Evolutionary conservation across 2,888 invertebrate species (phyloP).

Genomic region (Trilocha varians): DNA sequence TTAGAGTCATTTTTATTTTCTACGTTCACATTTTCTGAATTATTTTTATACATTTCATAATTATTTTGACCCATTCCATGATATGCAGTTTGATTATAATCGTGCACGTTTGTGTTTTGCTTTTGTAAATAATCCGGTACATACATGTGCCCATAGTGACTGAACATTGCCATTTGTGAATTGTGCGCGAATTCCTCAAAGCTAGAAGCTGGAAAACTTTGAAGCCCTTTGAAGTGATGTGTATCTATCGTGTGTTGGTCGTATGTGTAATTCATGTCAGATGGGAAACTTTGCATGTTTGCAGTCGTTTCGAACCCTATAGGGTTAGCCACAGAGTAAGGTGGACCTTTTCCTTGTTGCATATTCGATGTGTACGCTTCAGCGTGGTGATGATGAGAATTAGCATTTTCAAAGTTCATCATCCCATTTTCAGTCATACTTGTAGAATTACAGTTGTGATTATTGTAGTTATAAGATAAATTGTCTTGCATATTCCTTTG

Average conservation of each 20-base stretch:
- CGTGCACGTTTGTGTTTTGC: constrained; percentile 36
- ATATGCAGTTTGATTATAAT: constrained; percentile 47
- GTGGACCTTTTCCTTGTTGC: constrained; percentile 57
- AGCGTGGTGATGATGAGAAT: constrained; percentile 52
- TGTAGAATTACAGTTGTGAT: constrained; percentile 62
- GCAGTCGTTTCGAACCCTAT: constrained; percentile 48
- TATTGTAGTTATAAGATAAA: constrained; percentile 39
- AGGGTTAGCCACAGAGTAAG: constrained; percentile 35
- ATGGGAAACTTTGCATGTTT: constrained; percentile 56
- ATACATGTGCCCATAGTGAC: constrained; percentile 66
- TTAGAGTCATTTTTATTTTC: constrained; percentile 69
- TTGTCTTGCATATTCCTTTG: constrained; percentile 32
- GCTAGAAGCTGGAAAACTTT: constrained; percentile 65
- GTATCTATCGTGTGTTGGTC: constrained; percentile 41
- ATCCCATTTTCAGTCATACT: constrained; percentile 39
- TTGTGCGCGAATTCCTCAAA: constrained; percentile 71
- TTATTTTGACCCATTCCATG: constrained; percentile 45
- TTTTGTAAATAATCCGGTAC: constrained; percentile 59
- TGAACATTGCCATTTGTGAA: constrained; percentile 65
- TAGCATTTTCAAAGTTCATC: constrained; percentile 54
- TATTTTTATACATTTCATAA: constrained; percentile 58
- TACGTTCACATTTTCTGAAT: constrained; percentile 44
- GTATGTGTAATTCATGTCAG: constrained; percentile 62
- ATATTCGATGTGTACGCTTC: constrained; percentile 60
- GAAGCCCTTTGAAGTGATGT: constrained; percentile 50